Percentiles rank a stretch among this genome's conserved stretches.
Evolutionary conservation across 2,113 vertebrate species (phyloP).

Genomic region (Pachyramphus minor): DNA sequence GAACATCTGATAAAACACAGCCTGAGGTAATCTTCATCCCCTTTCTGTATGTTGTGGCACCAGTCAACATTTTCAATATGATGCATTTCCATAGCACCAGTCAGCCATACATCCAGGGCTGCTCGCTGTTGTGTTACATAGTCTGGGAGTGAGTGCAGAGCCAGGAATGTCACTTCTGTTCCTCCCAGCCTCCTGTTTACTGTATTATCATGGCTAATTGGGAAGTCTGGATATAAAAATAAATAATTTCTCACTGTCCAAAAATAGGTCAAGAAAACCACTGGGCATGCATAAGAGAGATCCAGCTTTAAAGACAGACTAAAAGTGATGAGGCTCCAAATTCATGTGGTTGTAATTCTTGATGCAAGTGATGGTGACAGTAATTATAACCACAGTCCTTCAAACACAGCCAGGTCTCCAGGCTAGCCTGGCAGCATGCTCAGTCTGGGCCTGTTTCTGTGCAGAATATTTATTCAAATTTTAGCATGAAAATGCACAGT

Average conservation of each 20-base stretch:
- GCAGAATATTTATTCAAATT: not conserved
- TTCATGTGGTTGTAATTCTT: not conserved
- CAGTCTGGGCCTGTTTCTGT: not conserved
- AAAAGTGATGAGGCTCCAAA: conserved; percentile 13
- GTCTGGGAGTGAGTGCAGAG: not conserved
- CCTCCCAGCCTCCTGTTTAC: not conserved
- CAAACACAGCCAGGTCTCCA: not conserved
- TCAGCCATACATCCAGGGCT: not conserved
- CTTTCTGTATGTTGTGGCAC: not conserved
- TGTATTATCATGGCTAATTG: not conserved
- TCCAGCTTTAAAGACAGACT: not conserved
- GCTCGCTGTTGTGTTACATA: not conserved
- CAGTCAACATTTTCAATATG: not conserved
- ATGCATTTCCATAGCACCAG: not conserved
- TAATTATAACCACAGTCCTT: conserved; percentile 17
- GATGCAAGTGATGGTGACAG: conserved; percentile 55
- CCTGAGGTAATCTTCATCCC: not conserved
- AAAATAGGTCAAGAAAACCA: conserved; percentile 41
- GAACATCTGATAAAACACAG: not conserved
- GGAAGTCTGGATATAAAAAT: not conserved
- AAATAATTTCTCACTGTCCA: not conserved
- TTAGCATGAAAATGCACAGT: not conserved
- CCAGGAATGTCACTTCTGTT: not conserved
- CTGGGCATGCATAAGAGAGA: not conserved
- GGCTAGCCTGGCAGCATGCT: not conserved